Evolutionary conservation across 2,888 invertebrate species (phyloP).

Genomic region (Colletes collaris): DNA sequence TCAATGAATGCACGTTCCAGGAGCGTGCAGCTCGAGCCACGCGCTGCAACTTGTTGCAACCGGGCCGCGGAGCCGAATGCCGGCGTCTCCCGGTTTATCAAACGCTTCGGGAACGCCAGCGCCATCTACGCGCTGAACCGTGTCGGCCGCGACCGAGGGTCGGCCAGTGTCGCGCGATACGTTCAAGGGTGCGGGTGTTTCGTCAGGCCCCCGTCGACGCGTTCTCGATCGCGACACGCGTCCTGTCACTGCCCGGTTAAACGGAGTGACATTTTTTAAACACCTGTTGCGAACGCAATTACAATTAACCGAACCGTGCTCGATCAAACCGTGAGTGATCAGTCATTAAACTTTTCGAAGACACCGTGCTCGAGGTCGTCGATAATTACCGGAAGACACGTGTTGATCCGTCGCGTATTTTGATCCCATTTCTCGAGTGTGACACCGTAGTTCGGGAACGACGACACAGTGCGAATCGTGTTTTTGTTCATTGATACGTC

Average conservation of each 20-base stretch:
- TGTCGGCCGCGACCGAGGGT: slow-evolving; percentile 39
- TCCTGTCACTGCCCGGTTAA: neutral
- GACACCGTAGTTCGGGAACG: too few relatives aligned
- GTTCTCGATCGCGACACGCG: slow-evolving; percentile 22
- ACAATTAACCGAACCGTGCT: neutral
- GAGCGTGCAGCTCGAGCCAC: slow-evolving; percentile 47
- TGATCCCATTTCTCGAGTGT: neutral
- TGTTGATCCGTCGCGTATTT: neutral
- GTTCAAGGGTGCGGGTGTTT: slow-evolving; percentile 49
- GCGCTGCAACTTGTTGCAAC: slow-evolving; percentile 74
- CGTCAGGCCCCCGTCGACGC: neutral
- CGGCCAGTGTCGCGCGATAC: slow-evolving; percentile 77
- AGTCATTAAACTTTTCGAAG: neutral
- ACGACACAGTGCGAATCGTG: neutral
- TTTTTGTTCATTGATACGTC: neutral
- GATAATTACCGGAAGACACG: neutral
- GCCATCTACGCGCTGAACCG: slow-evolving; percentile 61
- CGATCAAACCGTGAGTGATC: neutral
- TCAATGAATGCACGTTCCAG: slow-evolving; percentile 46
- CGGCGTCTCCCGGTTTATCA: slow-evolving; percentile 35
- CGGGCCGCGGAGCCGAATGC: slow-evolving; percentile 32
- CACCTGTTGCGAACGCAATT: too few relatives aligned
- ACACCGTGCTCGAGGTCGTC: neutral
- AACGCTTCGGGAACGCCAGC: slow-evolving; percentile 37
- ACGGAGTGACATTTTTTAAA: neutral